phyloP scores from a whole-genome alignment of 1,140 invertebrate species.

The Fopius arisanus region DNA sequence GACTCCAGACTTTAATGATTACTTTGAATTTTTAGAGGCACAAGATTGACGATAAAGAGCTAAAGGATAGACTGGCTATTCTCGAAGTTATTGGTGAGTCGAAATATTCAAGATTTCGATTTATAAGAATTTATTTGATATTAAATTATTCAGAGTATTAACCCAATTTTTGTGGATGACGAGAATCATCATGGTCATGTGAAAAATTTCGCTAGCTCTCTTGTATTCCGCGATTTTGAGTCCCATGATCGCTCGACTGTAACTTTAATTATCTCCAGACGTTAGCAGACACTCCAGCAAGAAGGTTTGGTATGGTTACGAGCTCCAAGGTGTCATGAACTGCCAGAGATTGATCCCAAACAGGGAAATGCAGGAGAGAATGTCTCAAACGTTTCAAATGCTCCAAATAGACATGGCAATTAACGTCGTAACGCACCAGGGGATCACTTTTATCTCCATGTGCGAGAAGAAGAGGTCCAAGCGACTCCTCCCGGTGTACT shows the following conservation, averaged over 20 bases:
- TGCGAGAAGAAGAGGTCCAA: conserved; percentile 18
- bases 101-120: neutral
- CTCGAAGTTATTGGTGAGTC: conserved; percentile 47
- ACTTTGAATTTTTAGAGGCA: conserved; percentile 28
- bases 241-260: no score
- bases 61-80: conserved; percentile 38
- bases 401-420: conserved; percentile 37
- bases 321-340: conserved; percentile 29
- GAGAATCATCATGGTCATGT: no score
- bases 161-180: neutral
- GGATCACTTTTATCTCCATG: conserved; percentile 43
- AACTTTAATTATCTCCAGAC: no score
- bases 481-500: conserved; percentile 30
- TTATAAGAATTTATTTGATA: neutral
- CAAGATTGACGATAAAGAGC: conserved; percentile 28
- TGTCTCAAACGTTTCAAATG: conserved; percentile 33
- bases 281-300: conserved; percentile 48
- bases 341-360: neutral
- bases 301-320: conserved; percentile 49
- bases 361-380: conserved; percentile 33
- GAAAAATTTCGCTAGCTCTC: no score
- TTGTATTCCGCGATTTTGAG: no score
- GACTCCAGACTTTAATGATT: neutral
- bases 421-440: conserved; percentile 34
- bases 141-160: neutral